These are phyloP conservation scores for Rhombomys opimus DNA, from an alignment of 2,113 vertebrate genomes.

Conservation along the genomic window DNA sequence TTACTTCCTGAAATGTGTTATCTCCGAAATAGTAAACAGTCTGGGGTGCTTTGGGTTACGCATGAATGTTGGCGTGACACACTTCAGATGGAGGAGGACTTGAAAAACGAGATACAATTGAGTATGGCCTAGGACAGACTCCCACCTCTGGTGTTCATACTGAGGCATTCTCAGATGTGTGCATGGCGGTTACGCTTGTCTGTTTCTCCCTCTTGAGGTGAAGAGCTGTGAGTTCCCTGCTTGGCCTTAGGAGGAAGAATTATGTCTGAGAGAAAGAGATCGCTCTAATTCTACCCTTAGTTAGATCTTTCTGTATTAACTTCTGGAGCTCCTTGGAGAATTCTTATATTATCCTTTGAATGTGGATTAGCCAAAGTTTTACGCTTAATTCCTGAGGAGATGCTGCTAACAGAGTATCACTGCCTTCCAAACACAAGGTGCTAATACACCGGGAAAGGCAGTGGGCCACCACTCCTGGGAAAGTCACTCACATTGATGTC, in stretches of 20 bases:
- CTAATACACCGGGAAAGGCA: no score
- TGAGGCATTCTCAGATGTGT: neutral
- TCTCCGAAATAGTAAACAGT: neutral
- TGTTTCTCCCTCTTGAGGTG: neutral
- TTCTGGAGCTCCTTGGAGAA: neutral
- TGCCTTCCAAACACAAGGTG: neutral
- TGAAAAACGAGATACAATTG: neutral
- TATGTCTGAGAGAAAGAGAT: neutral
- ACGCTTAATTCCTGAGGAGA: neutral
- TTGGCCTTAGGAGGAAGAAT: neutral
- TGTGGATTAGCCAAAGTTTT: neutral
- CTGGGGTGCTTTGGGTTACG: neutral
- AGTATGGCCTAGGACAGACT: neutral
- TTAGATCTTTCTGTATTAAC: neutral
- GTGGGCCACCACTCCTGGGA: rapidly evolving
- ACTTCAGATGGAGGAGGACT: neutral
- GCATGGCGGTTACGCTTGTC: neutral
- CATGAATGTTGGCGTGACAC: neutral
- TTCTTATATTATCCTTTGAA: neutral
- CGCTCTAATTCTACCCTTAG: no score
- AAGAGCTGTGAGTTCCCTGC: neutral
- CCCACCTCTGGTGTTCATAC: neutral
- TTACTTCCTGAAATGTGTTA: neutral
- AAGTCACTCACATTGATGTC: neutral
- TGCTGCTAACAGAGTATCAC: rapidly evolving